Evolutionary conservation across 2,113 vertebrate genomes (phyloP).

Genomic region (Heterochromis multidens): DNA sequence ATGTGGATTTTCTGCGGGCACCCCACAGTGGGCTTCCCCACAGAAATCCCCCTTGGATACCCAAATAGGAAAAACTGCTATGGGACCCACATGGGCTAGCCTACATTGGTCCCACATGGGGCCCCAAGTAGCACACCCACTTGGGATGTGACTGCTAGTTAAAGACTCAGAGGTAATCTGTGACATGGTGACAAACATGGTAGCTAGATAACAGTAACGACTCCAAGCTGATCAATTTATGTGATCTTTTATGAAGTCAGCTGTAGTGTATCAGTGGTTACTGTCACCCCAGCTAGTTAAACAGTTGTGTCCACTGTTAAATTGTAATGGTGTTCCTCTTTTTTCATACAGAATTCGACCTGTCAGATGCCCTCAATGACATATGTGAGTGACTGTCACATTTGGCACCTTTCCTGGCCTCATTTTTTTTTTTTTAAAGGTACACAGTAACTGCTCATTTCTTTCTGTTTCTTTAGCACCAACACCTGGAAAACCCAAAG

Average conservation of each 20-base stretch:
- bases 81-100: too few relatives aligned
- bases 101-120: too few relatives aligned
- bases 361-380: rapidly evolving
- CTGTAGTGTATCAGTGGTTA: background rate
- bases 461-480: background rate
- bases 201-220: background rate
- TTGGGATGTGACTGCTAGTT: background rate
- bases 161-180: background rate
- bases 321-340: background rate
- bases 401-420: background rate
- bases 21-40: too few relatives aligned
- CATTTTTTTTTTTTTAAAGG: rapidly evolving
- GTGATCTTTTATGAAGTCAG: background rate
- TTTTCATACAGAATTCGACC: background rate
- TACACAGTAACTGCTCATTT: background rate
- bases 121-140: too few relatives aligned
- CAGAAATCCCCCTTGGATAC: too few relatives aligned
- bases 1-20: too few relatives aligned
- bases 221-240: background rate
- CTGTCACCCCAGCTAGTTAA: background rate
- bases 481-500: background rate
- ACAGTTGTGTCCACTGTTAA: background rate
- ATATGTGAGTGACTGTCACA: background rate
- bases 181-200: background rate
- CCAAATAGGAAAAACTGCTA: too few relatives aligned